Evolutionary conservation across 2,888 invertebrate genomes (phyloP), one percentile per base, ranked within the genome.

Genomic region (Calliphora vomitoria): DNA sequence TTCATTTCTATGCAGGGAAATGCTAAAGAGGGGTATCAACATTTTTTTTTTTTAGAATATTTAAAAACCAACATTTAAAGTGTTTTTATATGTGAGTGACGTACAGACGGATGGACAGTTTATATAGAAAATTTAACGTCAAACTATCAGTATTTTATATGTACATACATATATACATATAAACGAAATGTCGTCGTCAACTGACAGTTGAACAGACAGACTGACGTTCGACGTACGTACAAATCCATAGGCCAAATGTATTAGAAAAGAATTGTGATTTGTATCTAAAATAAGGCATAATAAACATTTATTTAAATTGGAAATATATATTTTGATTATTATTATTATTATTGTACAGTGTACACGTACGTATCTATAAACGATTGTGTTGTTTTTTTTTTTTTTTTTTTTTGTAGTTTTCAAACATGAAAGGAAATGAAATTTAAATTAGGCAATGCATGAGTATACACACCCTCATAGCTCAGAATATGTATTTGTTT

Each of bases 221-320:
- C 20, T n/a, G 47, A 47, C 31, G 6, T 25, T 25, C 44, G 0
- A n/a, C 3, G 18, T 55, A 55, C 18, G 18, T 20, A 10, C 8
- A 55, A 18, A 18, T 18, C 18, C 55, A 55, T 20, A 55, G 18
- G 18, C 18, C 20, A 55, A 55, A 50, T 50, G 44, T 38, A 53
- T 35, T 71, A 38, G 25, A 55, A 53, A 50, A 3, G 31, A 20
- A 71, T 53, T 35, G 50, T 71, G 69, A 53, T 71, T 71, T 18
- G 69, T 71, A 71, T 50, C 35, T 71, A 71, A 71, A 71, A 53
- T 47, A 53, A 71, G 44, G 13, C 31, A 58, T 47, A 38, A 55
- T 64, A 47, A 69, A 60, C 25, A 53, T 66, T 64, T 81, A 74
- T 81, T 64, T 53, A 64, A 55, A 72, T 81, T 64, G 66, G 64